Conservation (phyloP, 2,113 vertebrate genomes). For the Anoplopoma fimbria region DNA sequence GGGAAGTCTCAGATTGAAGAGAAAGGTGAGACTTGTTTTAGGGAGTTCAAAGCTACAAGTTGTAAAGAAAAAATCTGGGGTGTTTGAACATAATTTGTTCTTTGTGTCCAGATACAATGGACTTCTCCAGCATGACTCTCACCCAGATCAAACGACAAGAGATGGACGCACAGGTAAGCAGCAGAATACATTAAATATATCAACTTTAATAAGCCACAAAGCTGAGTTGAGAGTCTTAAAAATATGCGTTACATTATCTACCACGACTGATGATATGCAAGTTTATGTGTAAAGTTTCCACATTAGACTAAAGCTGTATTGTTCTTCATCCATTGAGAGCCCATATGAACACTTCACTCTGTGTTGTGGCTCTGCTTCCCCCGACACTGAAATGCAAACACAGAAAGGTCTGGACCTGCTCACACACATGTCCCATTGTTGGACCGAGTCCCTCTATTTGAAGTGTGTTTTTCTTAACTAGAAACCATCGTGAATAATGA, state of each 20-base stretch:
- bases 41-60: not conserved
- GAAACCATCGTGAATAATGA: conserved; percentile 30
- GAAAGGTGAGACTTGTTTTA: conserved; percentile 81
- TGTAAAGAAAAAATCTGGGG: not conserved
- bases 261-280: not conserved
- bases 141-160: conserved; percentile 98
- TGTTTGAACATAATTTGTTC: not conserved
- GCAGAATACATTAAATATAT: not conserved
- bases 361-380: conserved; percentile 24
- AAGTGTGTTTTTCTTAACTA: conserved; percentile 27
- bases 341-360: conserved; percentile 9
- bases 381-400: conserved; percentile 47
- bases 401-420: conserved; percentile 35
- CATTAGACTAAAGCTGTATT: conserved; percentile 16
- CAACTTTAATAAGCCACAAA: not conserved
- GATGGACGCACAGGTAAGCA: conserved; percentile 95
- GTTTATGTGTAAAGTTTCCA: not conserved
- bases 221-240: not conserved
- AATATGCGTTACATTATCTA: not conserved
- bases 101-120: conserved; percentile 89
- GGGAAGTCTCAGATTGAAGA: conserved; percentile 96
- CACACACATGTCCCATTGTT: conserved; percentile 40
- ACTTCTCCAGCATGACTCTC: conserved; percentile 96
- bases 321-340: conserved; percentile 3
- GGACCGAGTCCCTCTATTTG: conserved; percentile 36